These are phyloP conservation scores for Drosophila kohkoa DNA, from an alignment of 1,140 invertebrate species.

Conservation along the genomic window DNA sequence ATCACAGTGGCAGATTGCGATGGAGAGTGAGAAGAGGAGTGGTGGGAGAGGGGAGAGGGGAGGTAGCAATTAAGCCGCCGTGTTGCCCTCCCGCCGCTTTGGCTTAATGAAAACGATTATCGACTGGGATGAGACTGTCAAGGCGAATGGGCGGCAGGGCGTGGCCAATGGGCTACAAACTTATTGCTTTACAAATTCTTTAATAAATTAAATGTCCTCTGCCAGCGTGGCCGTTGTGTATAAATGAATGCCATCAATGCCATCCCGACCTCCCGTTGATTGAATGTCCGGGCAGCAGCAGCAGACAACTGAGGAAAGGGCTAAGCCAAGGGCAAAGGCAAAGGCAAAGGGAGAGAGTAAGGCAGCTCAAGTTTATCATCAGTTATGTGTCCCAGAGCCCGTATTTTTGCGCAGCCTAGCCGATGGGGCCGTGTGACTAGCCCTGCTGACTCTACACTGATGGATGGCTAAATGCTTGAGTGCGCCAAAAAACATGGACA, in stretches of 20 bases:
- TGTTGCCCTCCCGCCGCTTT: constrained; percentile 52
- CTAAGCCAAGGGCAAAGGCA: too few species aligned
- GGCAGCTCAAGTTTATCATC: constrained; percentile 70
- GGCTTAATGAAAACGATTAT: constrained; percentile 80
- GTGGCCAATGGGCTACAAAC: constrained; percentile 57
- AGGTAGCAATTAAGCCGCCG: constrained; percentile 69
- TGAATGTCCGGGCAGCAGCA: constrained; percentile 11
- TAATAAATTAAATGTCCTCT: constrained; percentile 79
- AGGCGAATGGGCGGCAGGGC: constrained; percentile 10
- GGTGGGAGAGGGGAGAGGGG: background rate
- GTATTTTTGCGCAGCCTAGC: background rate
- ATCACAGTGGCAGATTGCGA: background rate
- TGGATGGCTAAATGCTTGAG: constrained; percentile 45
- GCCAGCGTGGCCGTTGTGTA: constrained; percentile 30
- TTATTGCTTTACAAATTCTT: constrained; percentile 83
- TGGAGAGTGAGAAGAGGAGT: background rate
- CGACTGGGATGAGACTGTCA: constrained; percentile 49
- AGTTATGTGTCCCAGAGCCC: constrained; percentile 43
- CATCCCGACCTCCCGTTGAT: constrained; percentile 32
- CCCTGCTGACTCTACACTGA: constrained; percentile 24
- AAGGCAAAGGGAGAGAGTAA: background rate
- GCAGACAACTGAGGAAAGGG: background rate
- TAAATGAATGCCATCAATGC: constrained; percentile 61
- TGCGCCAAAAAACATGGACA: constrained; percentile 38
- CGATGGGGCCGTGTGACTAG: background rate